Conservation (phyloP, 2,113 vertebrate species). For the Laticauda laticaudata region DNA sequence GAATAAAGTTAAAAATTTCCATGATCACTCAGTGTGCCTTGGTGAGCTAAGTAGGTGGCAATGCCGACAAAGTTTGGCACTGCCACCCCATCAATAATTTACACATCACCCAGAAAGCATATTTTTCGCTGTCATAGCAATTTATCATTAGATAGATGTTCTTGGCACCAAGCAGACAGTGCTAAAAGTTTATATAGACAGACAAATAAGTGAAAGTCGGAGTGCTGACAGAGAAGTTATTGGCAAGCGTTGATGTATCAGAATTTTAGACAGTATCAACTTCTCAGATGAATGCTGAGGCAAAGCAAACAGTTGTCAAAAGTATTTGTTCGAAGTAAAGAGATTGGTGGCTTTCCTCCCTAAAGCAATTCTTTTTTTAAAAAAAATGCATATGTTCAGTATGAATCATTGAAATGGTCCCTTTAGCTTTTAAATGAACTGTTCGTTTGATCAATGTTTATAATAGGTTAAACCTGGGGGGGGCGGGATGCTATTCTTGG, state of each 20-base stretch:
- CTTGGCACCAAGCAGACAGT: constrained; percentile 26
- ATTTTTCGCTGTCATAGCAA: constrained; percentile 51
- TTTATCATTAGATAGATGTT: constrained; percentile 50
- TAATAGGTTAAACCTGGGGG: not conserved
- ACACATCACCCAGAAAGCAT: constrained; percentile 29
- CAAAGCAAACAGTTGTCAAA: constrained; percentile 34
- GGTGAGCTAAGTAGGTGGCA: not conserved
- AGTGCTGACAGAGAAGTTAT: constrained; percentile 32
- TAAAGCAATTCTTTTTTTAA: not conserved
- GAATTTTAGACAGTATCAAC: constrained; percentile 47
- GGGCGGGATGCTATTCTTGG: not conserved
- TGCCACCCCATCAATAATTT: constrained; percentile 33
- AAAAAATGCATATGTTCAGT: constrained; percentile 1
- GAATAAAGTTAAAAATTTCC: not conserved
- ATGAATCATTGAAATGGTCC: not conserved
- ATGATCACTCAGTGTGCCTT: not conserved
- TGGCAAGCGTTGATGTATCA: constrained; percentile 43
- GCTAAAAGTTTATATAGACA: constrained; percentile 37
- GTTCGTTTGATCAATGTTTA: not conserved
- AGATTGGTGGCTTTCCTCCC: not conserved
- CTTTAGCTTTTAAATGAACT: not conserved
- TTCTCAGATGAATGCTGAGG: constrained; percentile 22
- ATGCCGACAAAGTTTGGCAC: constrained; percentile 9
- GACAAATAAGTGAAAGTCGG: constrained; percentile 46
- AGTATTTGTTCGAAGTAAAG: constrained; percentile 12